Evolutionary conservation across 2,888 invertebrate species (phyloP), one percentile per base, ranked within the genome.

Genomic region (Leptopilina syphax): DNA sequence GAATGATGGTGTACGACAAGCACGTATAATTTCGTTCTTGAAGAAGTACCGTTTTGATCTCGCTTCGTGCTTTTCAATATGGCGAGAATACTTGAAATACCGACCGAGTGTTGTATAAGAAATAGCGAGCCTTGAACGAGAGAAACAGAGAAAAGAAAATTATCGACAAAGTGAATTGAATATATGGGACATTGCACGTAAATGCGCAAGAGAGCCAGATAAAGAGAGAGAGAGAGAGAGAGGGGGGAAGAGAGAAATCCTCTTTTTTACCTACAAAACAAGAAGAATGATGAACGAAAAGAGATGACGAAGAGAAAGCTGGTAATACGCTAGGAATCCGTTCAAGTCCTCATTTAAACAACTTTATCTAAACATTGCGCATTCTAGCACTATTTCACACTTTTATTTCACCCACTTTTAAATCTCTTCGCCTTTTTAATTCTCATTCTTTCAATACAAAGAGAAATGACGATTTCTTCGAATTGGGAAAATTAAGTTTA

Each of bases 31-130:
- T 89, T 88, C 78, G 85, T 87, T 88, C 85, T 87, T 85, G 82
- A 79, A 85, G 83, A 86, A 87, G 89, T 90, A 89, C 90, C 90
- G 90, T 44, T 34, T 89, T 89, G 83, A 82, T 84, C 85, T 83
- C 73, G 73, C 57, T 57, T 54, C 57, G 73, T 73, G 73, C 73
- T 44, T 44, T 73, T 80, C 77, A 67, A 76, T 44, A 44, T 41
- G 44, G 50, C 47, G 68, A 77, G 44, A 12, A 79, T 81, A 77
- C 27, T 79, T 67, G 24, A 78, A 70, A 76, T 76, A 77, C 65
- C 44, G 44, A 44, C 8, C 44, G 44, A 44, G 44, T 44, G 44
- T 44, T 44, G 44, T 44, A 8, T 44, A 65, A 65, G 60, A 68
- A 10, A 54, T 50, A 18, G 18, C 18, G 63, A 57, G 54, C 34